Conservation (phyloP, 2,797 vertebrate species). For the Enteromius paludinosus region DNA sequence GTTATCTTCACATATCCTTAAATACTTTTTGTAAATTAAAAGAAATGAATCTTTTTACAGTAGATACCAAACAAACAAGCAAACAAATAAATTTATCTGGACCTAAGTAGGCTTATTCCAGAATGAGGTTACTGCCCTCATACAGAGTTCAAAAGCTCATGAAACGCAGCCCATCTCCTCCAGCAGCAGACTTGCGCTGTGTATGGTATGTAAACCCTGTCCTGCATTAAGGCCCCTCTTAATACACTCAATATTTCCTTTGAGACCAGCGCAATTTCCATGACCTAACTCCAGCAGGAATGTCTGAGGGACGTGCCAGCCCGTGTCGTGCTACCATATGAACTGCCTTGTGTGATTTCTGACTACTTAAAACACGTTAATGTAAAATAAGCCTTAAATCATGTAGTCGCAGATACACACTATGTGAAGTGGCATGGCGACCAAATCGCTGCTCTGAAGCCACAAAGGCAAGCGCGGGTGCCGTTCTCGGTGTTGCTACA, state of each 20-base stretch:
- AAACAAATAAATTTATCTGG: no score
- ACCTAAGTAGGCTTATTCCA: neutral
- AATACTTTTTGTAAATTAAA: neutral
- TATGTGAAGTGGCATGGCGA: slow-evolving; percentile 22
- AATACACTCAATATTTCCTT: slow-evolving; percentile 62
- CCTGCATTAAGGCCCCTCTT: slow-evolving; percentile 59
- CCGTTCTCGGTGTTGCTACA: slow-evolving; percentile 31
- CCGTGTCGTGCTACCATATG: slow-evolving; percentile 62
- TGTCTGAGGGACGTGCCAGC: slow-evolving; percentile 62
- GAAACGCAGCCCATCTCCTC: slow-evolving; percentile 40
- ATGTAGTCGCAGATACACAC: slow-evolving; percentile 12
- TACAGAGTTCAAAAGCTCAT: slow-evolving; percentile 10
- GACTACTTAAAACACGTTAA: slow-evolving; percentile 42
- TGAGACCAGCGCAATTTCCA: slow-evolving; percentile 66
- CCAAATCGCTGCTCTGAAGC: slow-evolving; percentile 9
- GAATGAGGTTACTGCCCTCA: neutral
- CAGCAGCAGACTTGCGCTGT: slow-evolving; percentile 51
- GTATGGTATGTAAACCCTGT: slow-evolving; percentile 60
- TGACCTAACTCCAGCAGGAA: slow-evolving; percentile 67
- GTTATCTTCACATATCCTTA: neutral
- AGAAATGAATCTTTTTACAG: neutral
- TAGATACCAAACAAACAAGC: no score
- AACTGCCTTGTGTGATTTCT: slow-evolving; percentile 49
- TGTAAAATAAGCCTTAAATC: slow-evolving; percentile 56
- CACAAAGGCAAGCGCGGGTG: slow-evolving; percentile 25